A percentile compares a stretch with the other conserved stretches of the same genome.
These are phyloP conservation scores for Tenthredo distinguenda DNA, from an alignment of 2,888 invertebrate species.

Conservation along the genomic window DNA sequence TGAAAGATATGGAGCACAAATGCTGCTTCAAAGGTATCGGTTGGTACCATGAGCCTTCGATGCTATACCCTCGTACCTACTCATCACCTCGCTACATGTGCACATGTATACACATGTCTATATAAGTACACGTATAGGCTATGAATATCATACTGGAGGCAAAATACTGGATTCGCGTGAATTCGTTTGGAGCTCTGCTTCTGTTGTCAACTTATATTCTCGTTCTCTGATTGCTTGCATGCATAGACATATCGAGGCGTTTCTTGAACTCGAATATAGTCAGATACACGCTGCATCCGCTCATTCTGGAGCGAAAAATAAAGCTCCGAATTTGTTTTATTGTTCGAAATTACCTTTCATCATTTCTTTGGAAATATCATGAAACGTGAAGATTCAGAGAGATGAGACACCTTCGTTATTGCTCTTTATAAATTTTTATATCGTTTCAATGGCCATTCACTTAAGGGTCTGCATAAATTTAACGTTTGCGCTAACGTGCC, in stretches of 20 bases:
- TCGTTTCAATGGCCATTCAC: not conserved
- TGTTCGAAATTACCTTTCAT: not conserved
- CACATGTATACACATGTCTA: not conserved
- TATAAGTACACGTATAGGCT: not conserved
- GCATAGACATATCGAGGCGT: not conserved
- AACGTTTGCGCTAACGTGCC: not conserved
- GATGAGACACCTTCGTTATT: not conserved
- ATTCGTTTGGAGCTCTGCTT: not conserved
- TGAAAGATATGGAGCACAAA: constrained; percentile 25
- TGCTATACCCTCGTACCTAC: not conserved
- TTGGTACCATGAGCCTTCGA: not conserved
- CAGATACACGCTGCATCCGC: not conserved
- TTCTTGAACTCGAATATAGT: not conserved
- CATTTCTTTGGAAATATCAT: not conserved
- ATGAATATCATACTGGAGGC: not conserved
- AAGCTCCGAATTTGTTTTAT: not conserved
- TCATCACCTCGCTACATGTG: not conserved
- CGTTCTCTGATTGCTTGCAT: not conserved
- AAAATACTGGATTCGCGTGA: not conserved
- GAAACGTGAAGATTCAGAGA: not conserved
- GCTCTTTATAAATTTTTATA: not conserved
- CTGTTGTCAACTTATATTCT: not conserved
- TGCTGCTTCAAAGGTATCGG: constrained; percentile 26
- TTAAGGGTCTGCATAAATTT: not conserved
- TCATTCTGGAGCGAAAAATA: not conserved